These are phyloP conservation scores for Mormyrus iriodes DNA, from an alignment of 2,113 vertebrate genomes.

Conservation along the genomic window DNA sequence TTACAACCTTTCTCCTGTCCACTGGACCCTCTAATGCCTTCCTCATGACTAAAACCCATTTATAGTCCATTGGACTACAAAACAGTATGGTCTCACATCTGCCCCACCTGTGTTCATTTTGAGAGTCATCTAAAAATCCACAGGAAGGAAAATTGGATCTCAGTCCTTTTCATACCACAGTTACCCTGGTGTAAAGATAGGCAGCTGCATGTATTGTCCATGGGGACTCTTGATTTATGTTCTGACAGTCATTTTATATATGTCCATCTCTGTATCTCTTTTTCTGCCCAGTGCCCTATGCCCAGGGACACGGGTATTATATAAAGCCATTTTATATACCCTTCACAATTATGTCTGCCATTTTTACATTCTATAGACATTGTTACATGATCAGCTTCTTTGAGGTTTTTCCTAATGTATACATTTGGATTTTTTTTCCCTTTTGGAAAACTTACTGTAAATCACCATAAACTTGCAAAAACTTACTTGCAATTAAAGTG, in stretches of 20 bases:
- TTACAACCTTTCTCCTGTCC: neutral
- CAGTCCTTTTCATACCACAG: neutral
- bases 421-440: neutral
- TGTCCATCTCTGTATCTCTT: neutral
- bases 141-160: neutral
- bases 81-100: neutral
- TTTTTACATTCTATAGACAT: neutral
- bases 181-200: neutral
- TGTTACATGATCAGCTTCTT: neutral
- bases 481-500: neutral
- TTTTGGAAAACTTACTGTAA: neutral
- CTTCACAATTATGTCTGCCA: neutral
- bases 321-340: neutral
- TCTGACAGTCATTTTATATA: neutral
- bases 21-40: neutral
- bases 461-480: neutral
- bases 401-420: neutral
- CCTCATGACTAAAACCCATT: neutral
- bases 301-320: neutral
- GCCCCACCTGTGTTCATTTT: neutral
- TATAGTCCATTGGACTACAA: neutral
- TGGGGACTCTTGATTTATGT: neutral
- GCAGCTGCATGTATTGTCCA: neutral
- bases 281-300: neutral
- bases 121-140: neutral